Conservation (phyloP, 1,140 invertebrate genomes). For the Pissodes strobi region DNA sequence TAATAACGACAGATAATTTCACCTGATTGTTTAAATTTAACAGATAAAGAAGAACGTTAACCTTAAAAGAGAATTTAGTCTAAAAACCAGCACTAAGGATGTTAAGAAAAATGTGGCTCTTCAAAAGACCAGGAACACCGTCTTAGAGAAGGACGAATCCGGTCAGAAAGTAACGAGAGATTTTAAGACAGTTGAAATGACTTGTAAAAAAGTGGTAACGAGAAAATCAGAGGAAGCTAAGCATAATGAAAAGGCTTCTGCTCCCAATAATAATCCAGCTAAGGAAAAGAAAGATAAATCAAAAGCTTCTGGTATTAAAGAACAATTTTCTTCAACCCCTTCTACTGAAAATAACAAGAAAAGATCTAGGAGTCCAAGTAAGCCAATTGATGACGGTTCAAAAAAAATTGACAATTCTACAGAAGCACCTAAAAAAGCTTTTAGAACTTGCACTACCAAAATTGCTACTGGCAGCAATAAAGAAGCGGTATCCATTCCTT, state of each 20-base stretch:
- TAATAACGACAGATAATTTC: not conserved
- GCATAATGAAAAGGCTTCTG: too few relatives aligned
- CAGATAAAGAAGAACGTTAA: slow-evolving; percentile 25
- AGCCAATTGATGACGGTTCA: too few relatives aligned
- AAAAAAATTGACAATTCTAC: too few relatives aligned
- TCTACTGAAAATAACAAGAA: not conserved
- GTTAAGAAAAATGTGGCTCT: slow-evolving; percentile 29
- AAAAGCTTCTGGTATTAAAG: too few relatives aligned
- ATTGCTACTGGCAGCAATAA: too few relatives aligned
- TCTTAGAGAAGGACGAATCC: not conserved
- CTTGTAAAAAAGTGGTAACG: slow-evolving; percentile 16
- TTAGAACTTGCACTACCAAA: too few relatives aligned
- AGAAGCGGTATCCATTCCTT: too few relatives aligned
- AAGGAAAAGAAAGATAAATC: too few relatives aligned
- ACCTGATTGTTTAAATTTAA: not conserved
- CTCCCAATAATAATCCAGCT: too few relatives aligned
- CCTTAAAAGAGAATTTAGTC: slow-evolving; percentile 27
- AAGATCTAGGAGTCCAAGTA: not conserved
- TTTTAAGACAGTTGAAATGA: slow-evolving; percentile 21
- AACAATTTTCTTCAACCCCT: not conserved
- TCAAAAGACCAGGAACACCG: slow-evolving; percentile 36
- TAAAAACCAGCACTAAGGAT: slow-evolving; percentile 24
- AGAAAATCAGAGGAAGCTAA: slow-evolving; percentile 14
- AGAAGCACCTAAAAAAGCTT: too few relatives aligned
- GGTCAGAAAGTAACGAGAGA: slow-evolving; percentile 20